phyloP scores from a whole-genome alignment of 2,888 invertebrate species.

The Calameuta idolon region DNA sequence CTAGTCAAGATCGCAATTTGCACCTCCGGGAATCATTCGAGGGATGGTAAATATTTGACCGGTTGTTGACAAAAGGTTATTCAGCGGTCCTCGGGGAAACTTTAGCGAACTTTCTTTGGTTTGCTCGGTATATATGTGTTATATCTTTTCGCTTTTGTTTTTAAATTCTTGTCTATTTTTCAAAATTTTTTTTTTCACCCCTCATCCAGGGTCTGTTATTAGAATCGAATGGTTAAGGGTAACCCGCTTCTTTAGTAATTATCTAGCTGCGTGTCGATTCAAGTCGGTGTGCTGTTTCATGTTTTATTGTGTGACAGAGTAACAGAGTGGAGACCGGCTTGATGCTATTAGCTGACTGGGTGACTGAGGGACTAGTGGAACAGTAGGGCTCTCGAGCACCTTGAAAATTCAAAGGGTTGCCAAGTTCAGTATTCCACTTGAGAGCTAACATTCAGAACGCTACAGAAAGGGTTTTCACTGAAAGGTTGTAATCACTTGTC shows the following conservation, averaged over 20 bases:
- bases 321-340: not conserved
- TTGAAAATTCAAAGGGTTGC: not conserved
- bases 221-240: not conserved
- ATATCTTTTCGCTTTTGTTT: not conserved
- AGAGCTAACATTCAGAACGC: not conserved
- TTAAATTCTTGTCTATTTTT: not conserved
- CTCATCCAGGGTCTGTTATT: not conserved
- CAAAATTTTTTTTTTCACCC: not conserved
- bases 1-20: constrained; percentile 4
- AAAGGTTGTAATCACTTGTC: not conserved
- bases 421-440: not conserved
- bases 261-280: not conserved
- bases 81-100: not conserved
- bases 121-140: not conserved
- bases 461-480: not conserved
- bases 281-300: not conserved
- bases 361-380: not conserved
- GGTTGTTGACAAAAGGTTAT: constrained; percentile 13
- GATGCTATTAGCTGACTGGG: not conserved
- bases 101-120: not conserved
- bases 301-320: not conserved
- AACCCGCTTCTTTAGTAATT: not conserved
- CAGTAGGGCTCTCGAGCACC: not conserved
- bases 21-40: not conserved
- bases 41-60: constrained; percentile 13